These are phyloP conservation scores for Phenganax stokvisi DNA, from an alignment of 92 coral and sea anemone genomes.

Conservation along the genomic window DNA sequence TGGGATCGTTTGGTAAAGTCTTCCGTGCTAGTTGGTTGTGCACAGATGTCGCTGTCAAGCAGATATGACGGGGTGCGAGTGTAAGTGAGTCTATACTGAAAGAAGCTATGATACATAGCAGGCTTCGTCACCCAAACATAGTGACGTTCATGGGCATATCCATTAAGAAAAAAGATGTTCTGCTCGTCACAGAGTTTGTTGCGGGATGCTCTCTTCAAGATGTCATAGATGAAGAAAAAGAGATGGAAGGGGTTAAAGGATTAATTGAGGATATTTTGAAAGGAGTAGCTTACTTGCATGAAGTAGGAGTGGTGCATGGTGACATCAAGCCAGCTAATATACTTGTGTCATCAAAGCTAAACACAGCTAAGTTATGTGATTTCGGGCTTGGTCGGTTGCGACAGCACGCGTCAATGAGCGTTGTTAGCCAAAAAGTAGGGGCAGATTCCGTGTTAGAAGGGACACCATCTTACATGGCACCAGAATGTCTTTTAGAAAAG, in stretches of 20 bases:
- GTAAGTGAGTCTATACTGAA: conserved; percentile 5
- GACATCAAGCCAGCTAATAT: conserved; percentile 54
- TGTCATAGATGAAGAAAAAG: conserved; percentile 49
- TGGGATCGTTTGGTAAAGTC: conserved; percentile 7
- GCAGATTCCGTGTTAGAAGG: conserved; percentile 10
- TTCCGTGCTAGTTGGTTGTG: conserved; percentile 1
- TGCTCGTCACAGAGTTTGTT: conserved; percentile 39
- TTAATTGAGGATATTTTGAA: conserved; percentile 41
- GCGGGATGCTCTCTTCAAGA: conserved; percentile 51
- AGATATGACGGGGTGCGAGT: conserved; percentile 5
- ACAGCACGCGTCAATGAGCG: conserved; percentile 40
- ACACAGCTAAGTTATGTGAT: conserved; percentile 49
- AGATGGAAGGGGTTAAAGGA: conserved; percentile 22
- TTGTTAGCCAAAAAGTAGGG: conserved; percentile 14
- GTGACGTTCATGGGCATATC: conserved; percentile 42
- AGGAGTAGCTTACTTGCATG: conserved; percentile 15
- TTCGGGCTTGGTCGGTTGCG: conserved; percentile 49
- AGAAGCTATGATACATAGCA: conserved; percentile 12
- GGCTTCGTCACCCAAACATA: conserved; percentile 32
- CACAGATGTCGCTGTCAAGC: conserved; percentile 18
- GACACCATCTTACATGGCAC: conserved; percentile 43
- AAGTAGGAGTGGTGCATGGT: conserved; percentile 46
- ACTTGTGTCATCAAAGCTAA: conserved; percentile 35
- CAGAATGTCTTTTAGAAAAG: conserved; percentile 38
- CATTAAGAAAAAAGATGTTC: conserved; percentile 39